Percentiles rank a stretch among this genome's conserved stretches.
Conservation (phyloP, 2,888 invertebrate species). For the Drosophila buzzatii region DNA sequence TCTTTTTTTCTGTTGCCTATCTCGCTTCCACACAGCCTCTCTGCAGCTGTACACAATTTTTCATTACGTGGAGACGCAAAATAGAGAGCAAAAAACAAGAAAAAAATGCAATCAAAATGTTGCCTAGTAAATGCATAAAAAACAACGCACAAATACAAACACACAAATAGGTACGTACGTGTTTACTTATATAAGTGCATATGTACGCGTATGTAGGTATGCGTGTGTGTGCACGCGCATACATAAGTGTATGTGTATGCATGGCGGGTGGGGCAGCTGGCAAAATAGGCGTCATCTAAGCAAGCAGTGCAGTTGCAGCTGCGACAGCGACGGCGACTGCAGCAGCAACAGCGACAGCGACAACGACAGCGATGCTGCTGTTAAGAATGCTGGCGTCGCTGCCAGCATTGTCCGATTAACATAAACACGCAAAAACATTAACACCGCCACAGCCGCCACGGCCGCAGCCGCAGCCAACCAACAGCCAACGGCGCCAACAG, state of each 20-base stretch:
- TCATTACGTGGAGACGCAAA: slow-evolving; percentile 58
- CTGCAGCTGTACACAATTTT: slow-evolving; percentile 47
- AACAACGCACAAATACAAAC: slow-evolving; percentile 61
- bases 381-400: slow-evolving; percentile 31
- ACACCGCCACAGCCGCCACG: slow-evolving; percentile 65
- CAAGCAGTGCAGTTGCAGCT: slow-evolving; percentile 48
- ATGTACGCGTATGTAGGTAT: slow-evolving; percentile 13
- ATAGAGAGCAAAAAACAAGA: slow-evolving; percentile 28
- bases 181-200: slow-evolving; percentile 20
- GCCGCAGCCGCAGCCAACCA: slow-evolving; percentile 65
- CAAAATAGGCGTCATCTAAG: slow-evolving; percentile 80
- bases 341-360: background rate
- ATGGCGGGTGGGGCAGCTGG: slow-evolving; percentile 41
- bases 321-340: slow-evolving; percentile 11
- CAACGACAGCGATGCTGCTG: slow-evolving; percentile 10
- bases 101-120: slow-evolving; percentile 77
- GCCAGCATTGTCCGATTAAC: slow-evolving; percentile 79
- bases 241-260: slow-evolving; percentile 16
- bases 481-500: slow-evolving; percentile 64
- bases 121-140: slow-evolving; percentile 78
- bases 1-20: background rate
- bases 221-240: slow-evolving; percentile 19
- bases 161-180: slow-evolving; percentile 22
- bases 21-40: slow-evolving; percentile 42
- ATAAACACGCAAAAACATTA: slow-evolving; percentile 84